A percentile compares a stretch with the other conserved stretches of the same genome.
These are phyloP conservation scores for Antennarius maculatus DNA, from an alignment of 2,797 vertebrate species.

Conservation along the genomic window DNA sequence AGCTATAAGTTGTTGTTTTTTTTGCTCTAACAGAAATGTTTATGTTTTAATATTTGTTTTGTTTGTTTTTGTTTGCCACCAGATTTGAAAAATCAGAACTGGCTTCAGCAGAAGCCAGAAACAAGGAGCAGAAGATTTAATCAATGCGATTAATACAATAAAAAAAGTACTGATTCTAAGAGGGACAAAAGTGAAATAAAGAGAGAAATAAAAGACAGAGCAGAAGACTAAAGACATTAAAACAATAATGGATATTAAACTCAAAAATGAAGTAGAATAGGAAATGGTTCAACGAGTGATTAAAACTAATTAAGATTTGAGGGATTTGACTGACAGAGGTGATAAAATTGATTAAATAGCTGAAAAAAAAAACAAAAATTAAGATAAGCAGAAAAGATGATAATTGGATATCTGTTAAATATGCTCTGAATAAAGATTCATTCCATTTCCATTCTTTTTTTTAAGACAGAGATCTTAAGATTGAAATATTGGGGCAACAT, in stretches of 20 bases:
- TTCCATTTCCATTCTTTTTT: no score
- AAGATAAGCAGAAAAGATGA: slow-evolving; percentile 1
- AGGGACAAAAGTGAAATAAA: not conserved
- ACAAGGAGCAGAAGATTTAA: slow-evolving; percentile 3
- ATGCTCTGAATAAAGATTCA: not conserved
- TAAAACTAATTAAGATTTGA: slow-evolving; percentile 2
- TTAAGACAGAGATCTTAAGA: no score
- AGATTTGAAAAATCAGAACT: no score
- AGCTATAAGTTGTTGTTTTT: no score
- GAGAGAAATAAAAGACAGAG: slow-evolving; percentile 18
- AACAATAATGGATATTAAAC: slow-evolving; percentile 18
- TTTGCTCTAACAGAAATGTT: no score
- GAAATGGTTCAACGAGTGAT: slow-evolving; percentile 16
- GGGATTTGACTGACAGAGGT: slow-evolving; percentile 6
- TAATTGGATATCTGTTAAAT: slow-evolving; percentile 10
- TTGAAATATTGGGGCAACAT: no score
- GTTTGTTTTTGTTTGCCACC: not conserved
- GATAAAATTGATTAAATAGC: slow-evolving; percentile 19
- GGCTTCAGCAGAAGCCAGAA: not conserved
- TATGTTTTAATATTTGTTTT: no score
- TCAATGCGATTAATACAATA: slow-evolving; percentile 8
- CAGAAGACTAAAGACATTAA: slow-evolving; percentile 21
- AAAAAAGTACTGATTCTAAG: not conserved
- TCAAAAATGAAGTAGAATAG: slow-evolving; percentile 11
- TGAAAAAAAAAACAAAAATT: slow-evolving; percentile 19